Base-by-base conservation (phyloP, 2,797 vertebrate species). In the Syngnathus acus region DNA sequence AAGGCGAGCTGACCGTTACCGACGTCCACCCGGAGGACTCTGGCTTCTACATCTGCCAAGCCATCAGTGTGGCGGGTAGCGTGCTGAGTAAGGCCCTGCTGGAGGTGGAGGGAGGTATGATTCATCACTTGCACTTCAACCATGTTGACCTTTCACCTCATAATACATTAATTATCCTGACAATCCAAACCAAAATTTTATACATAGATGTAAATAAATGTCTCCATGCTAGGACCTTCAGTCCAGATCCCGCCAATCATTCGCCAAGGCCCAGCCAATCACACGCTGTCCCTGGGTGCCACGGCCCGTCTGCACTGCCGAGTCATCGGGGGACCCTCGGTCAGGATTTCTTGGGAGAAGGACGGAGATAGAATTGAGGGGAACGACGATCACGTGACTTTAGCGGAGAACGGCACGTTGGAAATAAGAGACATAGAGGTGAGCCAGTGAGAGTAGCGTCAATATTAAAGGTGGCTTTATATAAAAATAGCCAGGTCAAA, bases 11-110 rank as follows among this genome's bases (percentile, higher is more conserved):
- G 85, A 94, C 90, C 79, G 95, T 99, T 64, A 50, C 82, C 0
- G 89, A 90, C 0, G 92, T 96, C 63, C 95, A 92, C 75, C 86
- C 81, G 0, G 82, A 89, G 1, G 97, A 99, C n/a, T 93, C 94
- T 0, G 97, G 97, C 0, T 94, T 92, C 78, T 99, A 99, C 69
- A 90, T 96, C 78, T 99, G 97, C 87, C 97, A 99, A 88, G 97
- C 96, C 76, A 94, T 99, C 87, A 98, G 94, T 0, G 95, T 98
- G 62, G 97, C 96, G 0, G 97, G 97, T 72, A 99, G 96, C 21
- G 75, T 94, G 68, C 70, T 97, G 81, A 93, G 94, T 72, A 97
- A 93, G 79, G 96, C 94, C 0, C 84, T 91, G 57, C 75, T 99
- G 84, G 91, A 96, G 75, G 94, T 98, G 69, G 89, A 87, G 50